phyloP scores from a whole-genome alignment of 1,140 invertebrate genomes.

The Cydia strobilella region DNA sequence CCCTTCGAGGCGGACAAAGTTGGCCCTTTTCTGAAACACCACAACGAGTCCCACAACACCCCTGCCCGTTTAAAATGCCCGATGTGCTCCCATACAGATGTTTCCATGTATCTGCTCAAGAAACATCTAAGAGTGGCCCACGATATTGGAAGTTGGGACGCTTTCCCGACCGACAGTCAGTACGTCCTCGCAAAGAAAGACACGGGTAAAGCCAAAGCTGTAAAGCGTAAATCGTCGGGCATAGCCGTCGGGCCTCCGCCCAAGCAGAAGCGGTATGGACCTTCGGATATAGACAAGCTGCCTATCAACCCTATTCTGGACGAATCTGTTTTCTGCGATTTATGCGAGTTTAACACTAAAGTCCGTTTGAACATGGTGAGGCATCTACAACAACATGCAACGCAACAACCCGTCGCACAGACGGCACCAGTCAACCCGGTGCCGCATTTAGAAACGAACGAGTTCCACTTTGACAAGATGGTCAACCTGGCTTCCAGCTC shows the following conservation, averaged over 20 bases:
- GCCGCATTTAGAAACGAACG: slow-evolving; percentile 87
- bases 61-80: background rate
- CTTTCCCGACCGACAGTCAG: background rate
- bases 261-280: slow-evolving; percentile 60
- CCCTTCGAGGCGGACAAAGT: slow-evolving; percentile 1
- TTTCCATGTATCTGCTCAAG: background rate
- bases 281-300: slow-evolving; percentile 83
- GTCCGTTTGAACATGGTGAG: slow-evolving; percentile 87
- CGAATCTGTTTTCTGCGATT: slow-evolving; percentile 82
- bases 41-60: background rate
- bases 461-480: slow-evolving; percentile 92
- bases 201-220: background rate
- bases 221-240: slow-evolving; percentile 40
- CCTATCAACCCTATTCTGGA: slow-evolving; percentile 85
- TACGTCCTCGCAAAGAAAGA: background rate
- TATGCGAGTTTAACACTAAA: slow-evolving; percentile 86
- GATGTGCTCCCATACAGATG: background rate
- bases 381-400: slow-evolving; percentile 85
- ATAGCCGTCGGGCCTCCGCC: slow-evolving; percentile 36
- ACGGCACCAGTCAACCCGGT: slow-evolving; percentile 88
- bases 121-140: background rate
- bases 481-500: slow-evolving; percentile 89
- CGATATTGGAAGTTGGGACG: background rate
- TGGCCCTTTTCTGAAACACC: background rate
- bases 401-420: slow-evolving; percentile 82